Evolutionary conservation across 1,140 invertebrate genomes (phyloP), one percentile per base, ranked within the genome.

Genomic region (Cydia amplana): DNA sequence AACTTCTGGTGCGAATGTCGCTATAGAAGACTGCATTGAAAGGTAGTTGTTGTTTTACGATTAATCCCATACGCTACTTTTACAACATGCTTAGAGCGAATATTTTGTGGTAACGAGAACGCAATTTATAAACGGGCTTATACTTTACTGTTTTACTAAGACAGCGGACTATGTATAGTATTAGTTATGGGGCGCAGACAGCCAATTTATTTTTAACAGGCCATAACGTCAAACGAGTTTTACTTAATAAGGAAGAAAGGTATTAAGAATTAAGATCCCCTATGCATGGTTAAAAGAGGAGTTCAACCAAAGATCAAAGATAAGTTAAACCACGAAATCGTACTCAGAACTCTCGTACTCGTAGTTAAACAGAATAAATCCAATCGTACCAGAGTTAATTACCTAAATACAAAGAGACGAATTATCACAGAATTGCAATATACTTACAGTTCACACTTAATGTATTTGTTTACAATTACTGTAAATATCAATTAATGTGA

Each of bases 381-480:
- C 32, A 36, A 36, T 36, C 6, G 32, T 9, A 9, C 32, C 32
- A 36, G 32, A 43, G 43, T 43, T 12, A 43, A 43, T 43, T 43
- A 12, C 3, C 0, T n/a, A n/a, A n/a, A 0, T 40, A 40, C 4
- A 40, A 12, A 43, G 12, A 14, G 43, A 46, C 43, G 0, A 23
- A 60, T 60, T 23, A 60, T 23, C 2, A 23, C 7, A 60, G 7
- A 20, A 60, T 9, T 20, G 55, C 9, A 28, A 28, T 28, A 28
- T n/a, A 60, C 18, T 60, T 10, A 9, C 55, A 60, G 18, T 60
- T 60, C 55, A 12, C 55, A 23, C 3, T 60, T 60, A 60, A 60
- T 60, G 55, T 23, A 60, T 60, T 60, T 60, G 55, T 60, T 60
- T 60, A 60, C 55, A 60, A 60, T 20, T 60, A 60, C 55, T 60